Evolutionary conservation across 2,888 invertebrate species (phyloP).

Genomic region (Nasonia oneida): DNA sequence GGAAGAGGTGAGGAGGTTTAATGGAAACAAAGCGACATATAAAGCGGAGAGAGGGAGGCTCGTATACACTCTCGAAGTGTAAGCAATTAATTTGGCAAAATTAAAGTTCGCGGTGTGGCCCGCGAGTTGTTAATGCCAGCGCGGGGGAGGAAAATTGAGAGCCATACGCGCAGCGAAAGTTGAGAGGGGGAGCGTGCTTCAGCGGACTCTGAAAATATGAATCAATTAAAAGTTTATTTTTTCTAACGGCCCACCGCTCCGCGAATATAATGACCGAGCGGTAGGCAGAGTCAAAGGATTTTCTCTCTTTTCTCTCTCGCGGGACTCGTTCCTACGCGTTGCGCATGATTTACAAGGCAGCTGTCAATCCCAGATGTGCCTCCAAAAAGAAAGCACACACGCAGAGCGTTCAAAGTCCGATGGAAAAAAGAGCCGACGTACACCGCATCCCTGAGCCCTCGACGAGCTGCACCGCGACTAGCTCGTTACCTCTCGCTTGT

Average conservation of each 20-base stretch:
- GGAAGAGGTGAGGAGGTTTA: constrained; percentile 7
- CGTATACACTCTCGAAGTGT: background rate
- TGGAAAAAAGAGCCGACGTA: background rate
- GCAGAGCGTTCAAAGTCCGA: background rate
- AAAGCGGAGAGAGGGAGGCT: background rate
- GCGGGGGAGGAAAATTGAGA: background rate
- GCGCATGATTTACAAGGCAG: background rate
- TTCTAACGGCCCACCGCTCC: background rate
- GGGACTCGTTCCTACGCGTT: background rate
- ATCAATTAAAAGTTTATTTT: constrained; percentile 19
- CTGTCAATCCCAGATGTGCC: background rate
- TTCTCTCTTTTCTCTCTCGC: background rate
- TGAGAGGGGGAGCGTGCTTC: background rate
- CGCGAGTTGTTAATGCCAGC: constrained; percentile 2
- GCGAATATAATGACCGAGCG: background rate
- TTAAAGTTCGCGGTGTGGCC: constrained; percentile 14
- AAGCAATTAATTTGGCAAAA: constrained; percentile 52
- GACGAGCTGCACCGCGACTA: background rate
- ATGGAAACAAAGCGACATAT: constrained; percentile 38
- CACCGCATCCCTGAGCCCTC: background rate
- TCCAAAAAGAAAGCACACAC: background rate
- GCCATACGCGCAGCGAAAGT: background rate
- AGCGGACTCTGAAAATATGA: background rate
- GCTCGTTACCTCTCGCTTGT: constrained; percentile 3
- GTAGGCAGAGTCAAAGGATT: background rate